Percentiles rank a stretch among this genome's conserved stretches.
These are phyloP conservation scores for Aplysina aerophoba DNA, from an alignment of 37 sponge, comb jelly and placozoan species.

Conservation along the genomic window DNA sequence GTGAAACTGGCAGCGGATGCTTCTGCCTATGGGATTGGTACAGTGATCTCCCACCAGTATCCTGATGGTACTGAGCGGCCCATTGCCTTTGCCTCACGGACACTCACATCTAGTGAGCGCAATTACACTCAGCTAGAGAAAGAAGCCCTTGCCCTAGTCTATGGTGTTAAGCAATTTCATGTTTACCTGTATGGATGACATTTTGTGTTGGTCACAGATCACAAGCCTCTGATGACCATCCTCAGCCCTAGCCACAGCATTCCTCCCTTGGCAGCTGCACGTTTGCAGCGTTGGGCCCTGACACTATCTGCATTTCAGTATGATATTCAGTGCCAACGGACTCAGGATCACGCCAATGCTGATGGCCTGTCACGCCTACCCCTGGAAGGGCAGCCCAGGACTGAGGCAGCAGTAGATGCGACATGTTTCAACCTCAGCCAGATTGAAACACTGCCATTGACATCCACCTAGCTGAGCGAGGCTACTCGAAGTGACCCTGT, in stretches of 20 bases:
- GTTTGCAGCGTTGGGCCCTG: constrained; percentile 24
- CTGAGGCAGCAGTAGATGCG: constrained; percentile 12
- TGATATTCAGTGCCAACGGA: background rate
- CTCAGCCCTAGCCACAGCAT: background rate
- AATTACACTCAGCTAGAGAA: constrained; percentile 31
- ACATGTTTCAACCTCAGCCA: constrained; percentile 19
- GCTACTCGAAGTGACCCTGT: background rate
- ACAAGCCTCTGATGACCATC: constrained; percentile 28
- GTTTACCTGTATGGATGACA: constrained; percentile 1
- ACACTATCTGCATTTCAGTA: constrained; percentile 9
- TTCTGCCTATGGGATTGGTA: constrained; percentile 37
- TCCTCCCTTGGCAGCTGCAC: constrained; percentile 20
- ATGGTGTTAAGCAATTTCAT: constrained; percentile 26
- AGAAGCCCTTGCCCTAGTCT: background rate
- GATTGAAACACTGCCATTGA: constrained; percentile 2
- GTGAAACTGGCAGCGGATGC: constrained; percentile 25
- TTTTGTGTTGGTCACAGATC: constrained; percentile 14
- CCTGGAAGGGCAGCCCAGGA: background rate
- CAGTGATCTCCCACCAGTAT: constrained; percentile 26
- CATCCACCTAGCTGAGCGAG: background rate
- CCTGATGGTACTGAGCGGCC: constrained; percentile 37
- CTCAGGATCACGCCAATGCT: constrained; percentile 25
- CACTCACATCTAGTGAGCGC: background rate
- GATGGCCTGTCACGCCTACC: constrained; percentile 32
- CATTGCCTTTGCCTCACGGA: constrained; percentile 33